Conservation (phyloP, 1,140 invertebrate genomes). For the Cydia fagiglandana region DNA sequence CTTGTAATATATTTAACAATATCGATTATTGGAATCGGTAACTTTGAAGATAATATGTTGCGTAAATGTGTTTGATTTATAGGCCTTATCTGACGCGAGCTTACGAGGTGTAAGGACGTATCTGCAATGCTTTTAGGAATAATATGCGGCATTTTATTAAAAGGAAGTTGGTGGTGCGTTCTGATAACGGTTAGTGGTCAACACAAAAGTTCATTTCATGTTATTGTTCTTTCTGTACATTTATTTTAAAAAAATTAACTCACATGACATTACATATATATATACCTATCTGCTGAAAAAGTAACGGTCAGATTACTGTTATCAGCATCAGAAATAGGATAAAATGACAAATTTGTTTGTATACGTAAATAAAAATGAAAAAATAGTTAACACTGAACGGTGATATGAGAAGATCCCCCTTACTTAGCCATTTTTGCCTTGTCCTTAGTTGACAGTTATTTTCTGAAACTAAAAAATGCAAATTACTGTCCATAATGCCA, state of each 20-base stretch:
- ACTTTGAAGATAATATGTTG: constrained; percentile 8
- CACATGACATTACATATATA: background rate
- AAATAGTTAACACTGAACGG: too few relatives aligned
- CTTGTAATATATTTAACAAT: background rate
- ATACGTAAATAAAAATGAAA: too few relatives aligned
- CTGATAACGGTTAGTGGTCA: background rate
- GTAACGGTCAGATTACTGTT: background rate
- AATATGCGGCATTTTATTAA: background rate
- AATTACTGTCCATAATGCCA: background rate
- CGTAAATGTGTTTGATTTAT: constrained; percentile 1
- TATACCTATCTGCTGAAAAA: background rate
- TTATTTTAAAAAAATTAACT: background rate
- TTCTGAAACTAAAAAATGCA: too few relatives aligned
- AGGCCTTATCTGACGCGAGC: background rate
- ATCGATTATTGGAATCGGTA: constrained; percentile 6
- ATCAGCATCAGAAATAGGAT: background rate
- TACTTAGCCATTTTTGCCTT: too few relatives aligned
- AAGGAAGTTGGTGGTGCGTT: background rate
- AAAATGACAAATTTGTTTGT: background rate
- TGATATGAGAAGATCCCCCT: too few relatives aligned
- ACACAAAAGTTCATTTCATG: background rate
- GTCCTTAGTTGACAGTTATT: too few relatives aligned
- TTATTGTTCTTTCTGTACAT: constrained; percentile 2
- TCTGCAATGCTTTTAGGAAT: background rate
- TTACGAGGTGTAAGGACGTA: background rate